Evolutionary conservation across 2,797 vertebrate genomes (phyloP).

Genomic region (Taeniopygia guttata): DNA sequence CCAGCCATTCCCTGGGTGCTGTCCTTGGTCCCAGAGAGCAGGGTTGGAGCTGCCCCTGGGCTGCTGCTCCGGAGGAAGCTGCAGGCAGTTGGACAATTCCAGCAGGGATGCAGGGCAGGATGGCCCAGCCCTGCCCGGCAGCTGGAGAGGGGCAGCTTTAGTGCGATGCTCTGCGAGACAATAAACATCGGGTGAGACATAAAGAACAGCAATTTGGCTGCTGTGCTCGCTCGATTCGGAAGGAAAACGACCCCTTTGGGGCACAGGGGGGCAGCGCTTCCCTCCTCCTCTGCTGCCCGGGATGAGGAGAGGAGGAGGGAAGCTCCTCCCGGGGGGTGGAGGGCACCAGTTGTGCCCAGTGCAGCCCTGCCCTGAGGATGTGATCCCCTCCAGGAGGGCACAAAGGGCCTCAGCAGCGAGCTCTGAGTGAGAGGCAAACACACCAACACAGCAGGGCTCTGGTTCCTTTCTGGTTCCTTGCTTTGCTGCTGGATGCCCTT

Average conservation of each 20-base stretch:
- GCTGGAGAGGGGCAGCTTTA: background rate
- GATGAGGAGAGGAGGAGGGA: background rate
- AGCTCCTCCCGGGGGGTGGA: background rate
- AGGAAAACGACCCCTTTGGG: background rate
- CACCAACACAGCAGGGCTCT: background rate
- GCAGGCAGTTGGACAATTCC: background rate
- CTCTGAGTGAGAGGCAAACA: background rate
- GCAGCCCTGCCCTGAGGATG: background rate
- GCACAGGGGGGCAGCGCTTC: background rate
- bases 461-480: background rate
- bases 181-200: background rate
- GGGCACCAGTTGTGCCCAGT: background rate
- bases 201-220: background rate
- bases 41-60: background rate
- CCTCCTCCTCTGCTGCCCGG: background rate
- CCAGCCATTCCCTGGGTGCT: fast-evolving
- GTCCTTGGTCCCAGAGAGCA: background rate
- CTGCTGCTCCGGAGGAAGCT: background rate
- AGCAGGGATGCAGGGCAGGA: background rate
- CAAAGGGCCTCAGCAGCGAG: background rate
- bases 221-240: background rate
- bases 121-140: background rate
- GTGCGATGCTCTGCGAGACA: background rate
- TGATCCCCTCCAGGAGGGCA: background rate
- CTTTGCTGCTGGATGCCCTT: background rate